Evolutionary conservation across 2,797 vertebrate species (phyloP), one percentile per base, ranked within the genome.

Genomic region (Rhynchonycteris naso): DNA sequence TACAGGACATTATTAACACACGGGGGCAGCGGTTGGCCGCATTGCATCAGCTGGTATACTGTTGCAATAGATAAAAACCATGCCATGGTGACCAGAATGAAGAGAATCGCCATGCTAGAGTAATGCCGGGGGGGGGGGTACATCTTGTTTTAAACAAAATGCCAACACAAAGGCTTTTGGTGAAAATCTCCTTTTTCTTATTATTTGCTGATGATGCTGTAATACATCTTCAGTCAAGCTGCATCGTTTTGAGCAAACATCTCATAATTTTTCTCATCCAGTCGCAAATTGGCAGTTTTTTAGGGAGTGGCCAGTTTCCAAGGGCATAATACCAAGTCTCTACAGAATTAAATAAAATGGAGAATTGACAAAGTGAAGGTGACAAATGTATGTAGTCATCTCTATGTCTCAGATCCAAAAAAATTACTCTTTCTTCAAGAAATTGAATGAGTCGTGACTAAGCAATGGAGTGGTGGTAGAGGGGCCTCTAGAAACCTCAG

Each of bases 271-370:
- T 90, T 88, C 56, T 72, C 63, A 28, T 90, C 74, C 66, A 47
- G 80, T 50, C 30, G 38, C 85, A 78, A 35, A 68, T 28, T 76
- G 94, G 47, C 72, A 86, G 18, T 38, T 33, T 80, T 93, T n/a
- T 15, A 91, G 52, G 65, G 79, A 66, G 59, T 38, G 59, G 65
- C 79, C n/a, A 68, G 54, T 76, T 90, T 90, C 88, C 81, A 94
- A 90, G 69, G 54, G 69, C 81, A 88, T 69, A 28, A n/a, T 65
- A 85, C 92, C 81, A 92, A 56, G 2, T 79, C 13, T 88, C 83
- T 83, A 79, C 43, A 96, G 83, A 91, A 91, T 94, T 47, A 89
- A 94, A 59, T 85, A 69, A 81, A 92, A 92, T 22, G 35, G 56
- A 94, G 83, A 87, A 86, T 14, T 94, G 90, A 87, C 89, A 93